Evolutionary conservation across 2,888 invertebrate genomes (phyloP), one percentile per base, ranked within the genome.

Genomic region (Caenorhabditis doughertyi): DNA sequence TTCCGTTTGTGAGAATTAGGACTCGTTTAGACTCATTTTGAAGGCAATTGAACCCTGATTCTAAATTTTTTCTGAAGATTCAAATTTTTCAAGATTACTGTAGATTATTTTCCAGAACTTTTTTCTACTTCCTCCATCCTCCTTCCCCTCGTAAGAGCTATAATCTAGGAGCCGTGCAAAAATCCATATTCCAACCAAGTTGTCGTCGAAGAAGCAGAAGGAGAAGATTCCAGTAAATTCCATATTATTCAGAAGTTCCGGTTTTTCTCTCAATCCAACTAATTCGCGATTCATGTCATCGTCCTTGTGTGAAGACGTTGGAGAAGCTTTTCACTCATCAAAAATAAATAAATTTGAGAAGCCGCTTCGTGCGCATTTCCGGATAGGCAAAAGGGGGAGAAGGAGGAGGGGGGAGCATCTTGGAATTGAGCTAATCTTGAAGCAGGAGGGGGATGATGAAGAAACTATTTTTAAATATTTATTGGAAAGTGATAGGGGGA

Each of bases 321-420:
- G n/a, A n/a, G n/a, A n/a, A 35, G 35, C 5, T 35, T 35, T 35
- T 18, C 39, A 9, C 39, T 39, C 11, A 9, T 13, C n/a, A n/a
- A n/a, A n/a, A n/a, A 39, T 39, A 11, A 47, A 47, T 18, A 47
- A 18, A 47, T 47, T 11, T 3, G 18, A 47, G 35, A 16, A 16
- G n/a, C n/a, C n/a, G n/a, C n/a, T n/a, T n/a, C 29, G 53, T 44
- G 70, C 70, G 70, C 70, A 70, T 70, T 56, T 70, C 70, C 70
- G 55, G 23, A 9, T 18, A 7, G 53, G 16, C 3, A 53, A 35
- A 35, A 35, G 35, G n/a, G n/a, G n/a, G n/a, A n/a, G n/a, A n/a
- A n/a, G n/a, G n/a, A n/a, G n/a, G n/a, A n/a, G n/a, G n/a, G n/a
- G n/a, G n/a, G 35, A 3, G 4, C 18, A 3, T 47, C 11, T 27